Base-by-base conservation (phyloP, 2,797 vertebrate species). In the Acridotheres tristis region DNA sequence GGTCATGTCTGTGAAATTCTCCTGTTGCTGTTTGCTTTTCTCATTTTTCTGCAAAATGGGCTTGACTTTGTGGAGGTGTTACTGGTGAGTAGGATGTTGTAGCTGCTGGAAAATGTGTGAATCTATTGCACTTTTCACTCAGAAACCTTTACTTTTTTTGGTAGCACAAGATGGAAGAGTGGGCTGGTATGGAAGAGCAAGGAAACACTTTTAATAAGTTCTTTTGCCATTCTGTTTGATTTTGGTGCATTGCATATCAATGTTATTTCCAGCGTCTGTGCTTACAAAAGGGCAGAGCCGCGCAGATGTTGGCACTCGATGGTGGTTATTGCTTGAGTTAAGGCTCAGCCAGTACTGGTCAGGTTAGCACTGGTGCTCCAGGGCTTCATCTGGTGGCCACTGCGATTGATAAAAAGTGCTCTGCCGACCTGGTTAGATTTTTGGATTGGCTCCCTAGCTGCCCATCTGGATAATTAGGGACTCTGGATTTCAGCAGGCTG, bases 211-310 rank as follows among this genome's bases (percentile, higher is more conserved):
- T 58, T 30, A 42, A 53, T 57, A 42, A 88, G 22, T 22, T 50
- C 10, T 77, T 40, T 43, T 22, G 11, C 22, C 12, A 0, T 20
- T n/a, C 54, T 38, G 3, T 86, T 26, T 54, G 58, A 10, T 43
- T 78, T 50, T 2, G 18, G 73, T 76, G 50, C 21, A 0, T 20
- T 11, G 25, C 54, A 1, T 30, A 7, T 53, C 0, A 0, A 8
- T 50, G 32, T 29, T 66, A 27, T 42, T 85, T 85, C 23, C 27
- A 4, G 9, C 38, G 11, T 18, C 0, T 12, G 5, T 62, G 40
- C 66, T 63, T 85, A 51, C 16, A 7, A 5, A 58, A 38, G 51
- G 47, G 47, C 21, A 57, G 80, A 63, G 42, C 30, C 1, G 0
- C 0, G 2, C 11, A 13, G 27, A 38, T 22, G 12, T 8, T 45